Evolutionary conservation across 2,888 invertebrate genomes (phyloP).

Genomic region (Agrotis segetum): DNA sequence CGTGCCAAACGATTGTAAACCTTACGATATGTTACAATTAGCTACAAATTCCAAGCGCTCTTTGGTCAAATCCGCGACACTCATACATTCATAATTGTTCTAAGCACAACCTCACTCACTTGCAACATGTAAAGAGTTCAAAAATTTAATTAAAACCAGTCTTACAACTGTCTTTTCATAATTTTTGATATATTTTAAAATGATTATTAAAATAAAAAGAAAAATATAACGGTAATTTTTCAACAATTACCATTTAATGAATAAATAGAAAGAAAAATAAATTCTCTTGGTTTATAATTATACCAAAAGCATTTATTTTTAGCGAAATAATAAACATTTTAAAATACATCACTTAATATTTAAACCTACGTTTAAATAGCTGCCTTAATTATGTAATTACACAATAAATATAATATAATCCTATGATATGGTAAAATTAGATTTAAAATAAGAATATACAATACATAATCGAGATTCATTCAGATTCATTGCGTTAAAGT

Average conservation of each 20-base stretch:
- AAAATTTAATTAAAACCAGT: slow-evolving; percentile 66
- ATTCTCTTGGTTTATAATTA: slow-evolving; percentile 1
- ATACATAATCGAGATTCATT: slow-evolving; percentile 43
- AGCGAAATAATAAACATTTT: slow-evolving; percentile 42
- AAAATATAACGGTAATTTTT: neutral
- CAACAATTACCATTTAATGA: neutral
- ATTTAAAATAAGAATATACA: slow-evolving; percentile 47
- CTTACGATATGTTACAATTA: slow-evolving; percentile 78
- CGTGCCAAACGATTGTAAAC: slow-evolving; percentile 58
- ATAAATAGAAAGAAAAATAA: slow-evolving; percentile 30
- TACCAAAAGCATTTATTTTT: slow-evolving; percentile 15
- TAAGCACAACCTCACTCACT: slow-evolving; percentile 70
- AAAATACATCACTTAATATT: slow-evolving; percentile 44
- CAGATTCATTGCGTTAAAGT: slow-evolving; percentile 17
- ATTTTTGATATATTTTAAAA: slow-evolving; percentile 50
- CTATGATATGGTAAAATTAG: slow-evolving; percentile 69
- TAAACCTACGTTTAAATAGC: slow-evolving; percentile 52
- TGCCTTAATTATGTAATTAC: slow-evolving; percentile 44
- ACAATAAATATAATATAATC: slow-evolving; percentile 68
- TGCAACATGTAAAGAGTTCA: slow-evolving; percentile 55
- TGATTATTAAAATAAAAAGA: slow-evolving; percentile 14
- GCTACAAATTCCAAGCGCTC: slow-evolving; percentile 77
- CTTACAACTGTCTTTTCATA: slow-evolving; percentile 54
- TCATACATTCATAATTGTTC: slow-evolving; percentile 59
- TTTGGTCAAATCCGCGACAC: slow-evolving; percentile 80